Evolutionary conservation across 2,888 invertebrate genomes (phyloP).

Genomic region (Homarus gammarus): DNA sequence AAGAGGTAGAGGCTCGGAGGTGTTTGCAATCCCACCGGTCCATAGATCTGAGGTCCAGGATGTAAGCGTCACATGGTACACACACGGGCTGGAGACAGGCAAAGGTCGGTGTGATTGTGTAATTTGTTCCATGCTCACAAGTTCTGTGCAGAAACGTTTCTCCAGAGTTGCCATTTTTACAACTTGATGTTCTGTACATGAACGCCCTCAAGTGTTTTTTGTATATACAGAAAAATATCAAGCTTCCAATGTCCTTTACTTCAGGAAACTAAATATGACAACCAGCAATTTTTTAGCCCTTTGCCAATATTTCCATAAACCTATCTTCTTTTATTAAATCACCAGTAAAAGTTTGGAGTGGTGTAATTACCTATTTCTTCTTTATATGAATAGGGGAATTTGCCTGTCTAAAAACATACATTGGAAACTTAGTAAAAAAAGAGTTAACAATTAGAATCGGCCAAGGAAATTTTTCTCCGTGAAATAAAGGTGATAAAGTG

Average conservation of each 20-base stretch:
- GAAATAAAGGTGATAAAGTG: not conserved
- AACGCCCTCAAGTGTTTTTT: slow-evolving; percentile 58
- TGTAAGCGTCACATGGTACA: not conserved
- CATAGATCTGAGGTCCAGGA: not conserved
- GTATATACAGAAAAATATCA: slow-evolving; percentile 57
- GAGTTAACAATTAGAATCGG: slow-evolving; percentile 6
- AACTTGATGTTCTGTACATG: slow-evolving; percentile 66
- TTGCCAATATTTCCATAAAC: slow-evolving; percentile 36
- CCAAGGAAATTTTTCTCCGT: slow-evolving; percentile 7
- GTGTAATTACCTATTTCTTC: slow-evolving; percentile 19
- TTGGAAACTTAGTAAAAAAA: slow-evolving; percentile 31
- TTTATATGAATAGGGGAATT: slow-evolving; percentile 29
- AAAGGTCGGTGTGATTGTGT: slow-evolving; percentile 29
- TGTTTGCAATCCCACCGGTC: not conserved
- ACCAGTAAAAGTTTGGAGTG: slow-evolving; percentile 15
- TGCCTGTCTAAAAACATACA: slow-evolving; percentile 42
- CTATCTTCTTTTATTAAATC: slow-evolving; percentile 17
- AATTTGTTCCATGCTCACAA: slow-evolving; percentile 64
- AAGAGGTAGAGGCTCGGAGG: not conserved
- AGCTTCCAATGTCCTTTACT: slow-evolving; percentile 69
- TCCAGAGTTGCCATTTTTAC: slow-evolving; percentile 58
- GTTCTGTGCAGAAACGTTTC: slow-evolving; percentile 53
- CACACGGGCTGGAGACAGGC: not conserved
- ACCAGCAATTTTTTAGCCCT: slow-evolving; percentile 43
- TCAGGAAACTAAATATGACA: slow-evolving; percentile 54